phyloP scores from a whole-genome alignment of 2,888 invertebrate species.

The Trimorus sp. region DNA sequence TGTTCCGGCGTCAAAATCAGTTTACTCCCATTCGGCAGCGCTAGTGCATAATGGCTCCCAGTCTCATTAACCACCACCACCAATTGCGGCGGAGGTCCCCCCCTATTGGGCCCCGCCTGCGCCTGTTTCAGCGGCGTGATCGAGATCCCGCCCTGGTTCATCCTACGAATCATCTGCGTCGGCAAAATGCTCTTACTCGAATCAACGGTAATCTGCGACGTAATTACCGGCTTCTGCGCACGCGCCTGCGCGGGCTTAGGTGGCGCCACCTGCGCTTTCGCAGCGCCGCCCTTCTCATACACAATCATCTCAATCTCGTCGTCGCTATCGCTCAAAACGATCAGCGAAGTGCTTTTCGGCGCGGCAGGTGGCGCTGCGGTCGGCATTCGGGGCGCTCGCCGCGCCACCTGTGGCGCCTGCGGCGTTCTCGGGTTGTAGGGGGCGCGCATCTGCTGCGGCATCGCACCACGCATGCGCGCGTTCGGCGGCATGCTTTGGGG shows the following conservation, averaged over 20 bases:
- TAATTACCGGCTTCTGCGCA: slow-evolving; percentile 65
- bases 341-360: slow-evolving; percentile 76
- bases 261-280: slow-evolving; percentile 29
- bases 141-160: slow-evolving; percentile 79
- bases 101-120: slow-evolving; percentile 44
- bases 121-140: slow-evolving; percentile 77
- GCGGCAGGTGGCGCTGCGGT: slow-evolving; percentile 30
- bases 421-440: slow-evolving; percentile 31
- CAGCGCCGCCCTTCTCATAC: slow-evolving; percentile 67
- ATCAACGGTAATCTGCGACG: slow-evolving; percentile 67
- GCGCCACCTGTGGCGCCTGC: slow-evolving; percentile 2
- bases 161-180: slow-evolving; percentile 77
- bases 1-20: slow-evolving; percentile 80
- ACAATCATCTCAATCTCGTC: slow-evolving; percentile 80
- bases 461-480: slow-evolving; percentile 13
- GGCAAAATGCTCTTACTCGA: slow-evolving; percentile 69
- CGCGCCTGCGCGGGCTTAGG: slow-evolving; percentile 29
- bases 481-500: background rate
- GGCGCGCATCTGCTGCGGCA: slow-evolving; percentile 4
- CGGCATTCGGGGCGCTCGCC: slow-evolving; percentile 5
- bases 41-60: slow-evolving; percentile 79
- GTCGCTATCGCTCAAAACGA: slow-evolving; percentile 79
- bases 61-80: slow-evolving; percentile 80
- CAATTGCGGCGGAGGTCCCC: slow-evolving; percentile 72
- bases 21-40: slow-evolving; percentile 80